These are phyloP conservation scores for Chymomyza amoena DNA, from an alignment of 2,888 invertebrate genomes.

Conservation along the genomic window DNA sequence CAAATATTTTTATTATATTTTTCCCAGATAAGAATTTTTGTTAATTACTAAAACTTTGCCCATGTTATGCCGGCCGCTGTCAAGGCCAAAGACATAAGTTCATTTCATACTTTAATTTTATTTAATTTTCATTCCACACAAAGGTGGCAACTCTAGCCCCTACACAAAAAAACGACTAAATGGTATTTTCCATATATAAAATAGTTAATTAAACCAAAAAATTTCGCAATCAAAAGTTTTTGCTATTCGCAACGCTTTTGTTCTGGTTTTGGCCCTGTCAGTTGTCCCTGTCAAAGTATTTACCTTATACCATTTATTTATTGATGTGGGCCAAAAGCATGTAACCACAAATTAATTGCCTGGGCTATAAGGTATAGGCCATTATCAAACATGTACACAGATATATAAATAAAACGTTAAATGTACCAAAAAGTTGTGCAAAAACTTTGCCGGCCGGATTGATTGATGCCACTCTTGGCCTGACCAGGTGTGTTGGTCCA, in stretches of 20 bases:
- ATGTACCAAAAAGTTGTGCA: constrained; percentile 40
- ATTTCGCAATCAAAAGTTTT: constrained; percentile 37
- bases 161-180: background rate
- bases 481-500: background rate
- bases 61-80: too few relatives aligned
- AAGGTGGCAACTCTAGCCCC: background rate
- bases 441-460: constrained; percentile 48
- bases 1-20: background rate
- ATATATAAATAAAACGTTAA: constrained; percentile 7
- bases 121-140: background rate
- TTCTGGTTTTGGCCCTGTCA: background rate
- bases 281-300: background rate
- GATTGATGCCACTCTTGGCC: constrained; percentile 38
- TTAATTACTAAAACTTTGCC: background rate
- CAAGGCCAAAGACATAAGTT: background rate
- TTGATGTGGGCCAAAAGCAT: constrained; percentile 35
- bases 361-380: constrained; percentile 28
- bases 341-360: constrained; percentile 55
- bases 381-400: background rate
- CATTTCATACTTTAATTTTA: background rate
- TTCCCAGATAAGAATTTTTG: background rate
- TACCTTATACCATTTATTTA: constrained; percentile 28
- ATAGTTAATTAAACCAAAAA: constrained; percentile 46
- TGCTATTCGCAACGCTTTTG: background rate
- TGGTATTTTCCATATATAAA: constrained; percentile 14